Percentiles rank a stretch among this genome's conserved stretches.
These are phyloP conservation scores for Myxocyprinus asiaticus DNA, from an alignment of 2,113 vertebrate species.

Conservation along the genomic window DNA sequence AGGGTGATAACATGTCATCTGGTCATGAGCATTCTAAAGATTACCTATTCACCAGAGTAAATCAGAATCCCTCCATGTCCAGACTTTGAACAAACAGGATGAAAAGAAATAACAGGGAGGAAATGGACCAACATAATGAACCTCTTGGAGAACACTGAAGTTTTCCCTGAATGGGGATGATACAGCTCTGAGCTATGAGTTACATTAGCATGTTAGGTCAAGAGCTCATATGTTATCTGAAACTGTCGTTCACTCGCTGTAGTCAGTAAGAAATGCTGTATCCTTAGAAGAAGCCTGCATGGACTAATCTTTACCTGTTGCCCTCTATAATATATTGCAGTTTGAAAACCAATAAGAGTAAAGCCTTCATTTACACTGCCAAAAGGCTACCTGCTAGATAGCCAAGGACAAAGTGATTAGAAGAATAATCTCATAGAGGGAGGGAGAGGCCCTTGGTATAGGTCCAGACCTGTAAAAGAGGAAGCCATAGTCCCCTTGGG, in stretches of 20 bases:
- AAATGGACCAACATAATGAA: conserved; percentile 1
- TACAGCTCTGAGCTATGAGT: too few species aligned
- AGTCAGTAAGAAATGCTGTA: not conserved
- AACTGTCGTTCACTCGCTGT: too few species aligned
- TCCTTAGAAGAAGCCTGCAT: not conserved
- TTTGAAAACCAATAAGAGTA: conserved; percentile 1
- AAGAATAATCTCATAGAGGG: conserved; percentile 3
- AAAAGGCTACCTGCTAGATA: conserved; percentile 31
- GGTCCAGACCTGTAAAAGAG: conserved; percentile 15
- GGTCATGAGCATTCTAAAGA: not conserved
- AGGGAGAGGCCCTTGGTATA: conserved; percentile 7
- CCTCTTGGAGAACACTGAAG: too few species aligned
- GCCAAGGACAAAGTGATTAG: conserved; percentile 3
- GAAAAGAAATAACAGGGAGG: not conserved
- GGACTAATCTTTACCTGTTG: conserved; percentile 3
- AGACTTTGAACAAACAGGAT: not conserved
- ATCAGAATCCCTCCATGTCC: not conserved
- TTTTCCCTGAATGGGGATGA: too few species aligned
- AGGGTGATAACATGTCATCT: conserved; percentile 9
- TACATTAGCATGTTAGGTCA: too few species aligned
- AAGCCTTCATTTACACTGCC: not conserved
- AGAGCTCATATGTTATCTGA: too few species aligned
- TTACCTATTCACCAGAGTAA: conserved; percentile 27
- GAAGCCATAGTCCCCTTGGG: conserved; percentile 25
- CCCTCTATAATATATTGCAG: not conserved